A percentile compares a stretch with the other conserved stretches of the same genome.
These are phyloP conservation scores for Oncorhynchus clarkii DNA, from an alignment of 2,113 vertebrate species.

Conservation along the genomic window DNA sequence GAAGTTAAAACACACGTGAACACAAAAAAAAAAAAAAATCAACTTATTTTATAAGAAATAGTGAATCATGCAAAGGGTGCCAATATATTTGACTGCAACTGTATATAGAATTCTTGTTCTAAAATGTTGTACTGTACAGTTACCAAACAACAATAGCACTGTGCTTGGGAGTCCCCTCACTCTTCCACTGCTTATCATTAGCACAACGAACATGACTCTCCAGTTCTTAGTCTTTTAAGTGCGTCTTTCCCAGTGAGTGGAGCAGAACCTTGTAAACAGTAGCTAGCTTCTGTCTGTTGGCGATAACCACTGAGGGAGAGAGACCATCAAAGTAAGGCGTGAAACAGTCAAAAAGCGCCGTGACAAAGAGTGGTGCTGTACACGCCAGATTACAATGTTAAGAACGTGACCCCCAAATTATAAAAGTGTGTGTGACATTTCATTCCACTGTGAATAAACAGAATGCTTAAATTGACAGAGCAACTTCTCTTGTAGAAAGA, in stretches of 20 bases:
- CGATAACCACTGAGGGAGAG: background rate
- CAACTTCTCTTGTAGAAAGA: background rate
- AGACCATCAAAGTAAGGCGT: constrained; percentile 1
- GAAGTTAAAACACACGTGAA: too few relatives aligned
- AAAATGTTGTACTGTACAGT: too few relatives aligned
- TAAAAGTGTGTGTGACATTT: constrained; percentile 1
- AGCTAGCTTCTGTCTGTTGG: background rate
- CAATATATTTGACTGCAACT: too few relatives aligned
- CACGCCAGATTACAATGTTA: background rate
- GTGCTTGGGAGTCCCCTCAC: too few relatives aligned
- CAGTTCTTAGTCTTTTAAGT: background rate
- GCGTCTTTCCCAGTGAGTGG: background rate
- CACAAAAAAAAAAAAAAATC: too few relatives aligned
- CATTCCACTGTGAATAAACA: constrained; percentile 7
- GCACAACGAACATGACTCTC: too few relatives aligned
- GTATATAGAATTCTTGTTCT: too few relatives aligned
- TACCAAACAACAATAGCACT: too few relatives aligned
- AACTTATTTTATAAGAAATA: too few relatives aligned
- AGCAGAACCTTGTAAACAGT: too few relatives aligned
- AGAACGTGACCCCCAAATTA: background rate
- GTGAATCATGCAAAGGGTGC: too few relatives aligned
- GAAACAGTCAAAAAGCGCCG: background rate
- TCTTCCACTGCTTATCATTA: too few relatives aligned
- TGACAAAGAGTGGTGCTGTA: background rate
- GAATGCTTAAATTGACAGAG: background rate